These are phyloP conservation scores for Dicyrtomina minuta DNA, from an alignment of 2,888 invertebrate species.

Conservation along the genomic window DNA sequence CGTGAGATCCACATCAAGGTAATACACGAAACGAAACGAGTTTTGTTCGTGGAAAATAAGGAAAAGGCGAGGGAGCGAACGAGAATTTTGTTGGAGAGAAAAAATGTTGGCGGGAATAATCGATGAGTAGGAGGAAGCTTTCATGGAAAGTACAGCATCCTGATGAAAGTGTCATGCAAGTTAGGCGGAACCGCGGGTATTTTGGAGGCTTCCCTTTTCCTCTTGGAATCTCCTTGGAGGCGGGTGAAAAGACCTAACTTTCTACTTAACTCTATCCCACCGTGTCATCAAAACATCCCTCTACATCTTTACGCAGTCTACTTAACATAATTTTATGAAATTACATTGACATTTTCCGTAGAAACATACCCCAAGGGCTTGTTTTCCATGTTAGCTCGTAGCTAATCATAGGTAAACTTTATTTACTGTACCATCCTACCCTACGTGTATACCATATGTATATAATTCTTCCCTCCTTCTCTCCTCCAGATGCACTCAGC, in stretches of 20 bases:
- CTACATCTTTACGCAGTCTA: constrained; percentile 8
- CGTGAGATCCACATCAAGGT: too few relatives aligned
- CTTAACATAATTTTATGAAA: constrained; percentile 1
- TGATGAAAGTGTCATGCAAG: constrained; percentile 43
- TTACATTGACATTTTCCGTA: background rate
- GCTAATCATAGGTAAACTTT: too few relatives aligned
- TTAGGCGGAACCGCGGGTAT: constrained; percentile 42
- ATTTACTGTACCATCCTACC: too few relatives aligned
- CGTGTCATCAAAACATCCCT: constrained; percentile 25
- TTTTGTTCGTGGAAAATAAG: background rate
- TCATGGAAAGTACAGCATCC: constrained; percentile 33
- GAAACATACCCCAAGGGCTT: too few relatives aligned
- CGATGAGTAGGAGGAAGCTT: constrained; percentile 17
- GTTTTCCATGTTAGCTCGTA: too few relatives aligned
- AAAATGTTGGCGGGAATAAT: constrained; percentile 10
- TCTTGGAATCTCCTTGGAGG: constrained; percentile 42
- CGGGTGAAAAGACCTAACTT: constrained; percentile 30
- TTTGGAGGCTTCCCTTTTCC: constrained; percentile 32
- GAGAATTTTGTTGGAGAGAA: constrained; percentile 14
- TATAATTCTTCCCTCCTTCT: too few relatives aligned
- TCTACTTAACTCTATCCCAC: constrained; percentile 24
- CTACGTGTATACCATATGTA: too few relatives aligned
- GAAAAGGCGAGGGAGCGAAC: background rate
- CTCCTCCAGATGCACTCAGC: too few relatives aligned
- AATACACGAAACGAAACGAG: background rate